Evolutionary conservation across 2,888 invertebrate genomes (phyloP).

Genomic region (Apamea anceps): DNA sequence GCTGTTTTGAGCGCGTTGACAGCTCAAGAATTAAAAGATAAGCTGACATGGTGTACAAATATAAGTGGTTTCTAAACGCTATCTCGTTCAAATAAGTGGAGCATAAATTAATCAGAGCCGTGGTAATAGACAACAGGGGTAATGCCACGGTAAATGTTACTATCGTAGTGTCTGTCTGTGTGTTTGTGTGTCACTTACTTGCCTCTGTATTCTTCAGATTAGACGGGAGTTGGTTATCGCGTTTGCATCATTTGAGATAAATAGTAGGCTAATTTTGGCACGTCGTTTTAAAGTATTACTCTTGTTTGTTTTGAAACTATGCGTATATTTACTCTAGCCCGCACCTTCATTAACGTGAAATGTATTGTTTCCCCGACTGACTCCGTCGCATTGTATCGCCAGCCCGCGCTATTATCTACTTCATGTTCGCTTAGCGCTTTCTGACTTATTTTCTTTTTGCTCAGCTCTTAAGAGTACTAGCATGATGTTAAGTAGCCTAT

Average conservation of each 20-base stretch:
- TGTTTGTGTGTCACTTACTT: constrained; percentile 80
- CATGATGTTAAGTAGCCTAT: too few species aligned
- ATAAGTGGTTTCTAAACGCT: constrained; percentile 83
- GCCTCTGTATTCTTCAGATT: constrained; percentile 79
- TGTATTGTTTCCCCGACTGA: not conserved
- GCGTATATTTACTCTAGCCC: not conserved
- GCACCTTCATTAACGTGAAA: not conserved
- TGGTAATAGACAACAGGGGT: constrained; percentile 85
- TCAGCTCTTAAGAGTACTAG: not conserved
- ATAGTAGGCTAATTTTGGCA: constrained; percentile 34
- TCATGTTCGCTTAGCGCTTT: not conserved
- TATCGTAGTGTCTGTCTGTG: constrained; percentile 81
- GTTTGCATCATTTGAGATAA: constrained; percentile 59
- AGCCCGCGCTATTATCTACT: not conserved
- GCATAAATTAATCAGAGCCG: constrained; percentile 88
- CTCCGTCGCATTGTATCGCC: not conserved
- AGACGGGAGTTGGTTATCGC: constrained; percentile 58
- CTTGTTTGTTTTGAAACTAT: not conserved
- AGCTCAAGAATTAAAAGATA: constrained; percentile 90
- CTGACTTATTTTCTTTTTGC: not conserved
- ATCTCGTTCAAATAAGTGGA: constrained; percentile 86
- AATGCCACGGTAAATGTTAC: constrained; percentile 86
- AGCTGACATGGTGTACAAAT: constrained; percentile 86
- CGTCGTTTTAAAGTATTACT: constrained; percentile 5
- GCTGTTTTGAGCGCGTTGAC: constrained; percentile 78